phyloP scores from a whole-genome alignment of 2,113 vertebrate species.

The Pituophis catenifer region DNA sequence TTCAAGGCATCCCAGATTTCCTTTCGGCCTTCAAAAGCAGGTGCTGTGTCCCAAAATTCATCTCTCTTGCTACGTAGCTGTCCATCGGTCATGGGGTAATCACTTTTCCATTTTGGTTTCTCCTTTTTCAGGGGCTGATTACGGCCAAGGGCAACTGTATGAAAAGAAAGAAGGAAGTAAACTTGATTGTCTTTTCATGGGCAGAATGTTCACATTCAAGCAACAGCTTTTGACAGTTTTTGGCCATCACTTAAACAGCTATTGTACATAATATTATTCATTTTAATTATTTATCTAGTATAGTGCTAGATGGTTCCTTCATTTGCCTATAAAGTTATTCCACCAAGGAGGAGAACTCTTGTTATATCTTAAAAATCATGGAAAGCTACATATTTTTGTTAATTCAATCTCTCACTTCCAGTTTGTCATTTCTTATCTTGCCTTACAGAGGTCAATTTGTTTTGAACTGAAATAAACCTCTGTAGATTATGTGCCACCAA shows the following conservation, averaged over 20 bases:
- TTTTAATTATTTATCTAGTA: not conserved
- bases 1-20: slow-evolving; percentile 98
- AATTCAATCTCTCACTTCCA: not conserved
- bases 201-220: accelerated
- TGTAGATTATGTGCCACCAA: accelerated
- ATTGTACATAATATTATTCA: not conserved
- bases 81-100: slow-evolving; percentile 98
- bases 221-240: not conserved
- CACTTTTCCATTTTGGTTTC: slow-evolving; percentile 98
- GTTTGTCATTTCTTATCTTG: not conserved
- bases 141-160: slow-evolving; percentile 90
- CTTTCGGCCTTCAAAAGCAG: slow-evolving; percentile 94
- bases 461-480: not conserved
- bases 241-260: not conserved
- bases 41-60: slow-evolving; percentile 97
- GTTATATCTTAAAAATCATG: not conserved
- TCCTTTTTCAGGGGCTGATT: slow-evolving; percentile 97
- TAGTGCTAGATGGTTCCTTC: not conserved
- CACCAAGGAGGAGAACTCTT: not conserved
- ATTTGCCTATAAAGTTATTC: not conserved
- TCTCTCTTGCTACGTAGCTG: slow-evolving; percentile 96
- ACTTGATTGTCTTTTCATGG: not conserved
- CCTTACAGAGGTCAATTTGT: accelerated
- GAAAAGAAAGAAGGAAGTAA: slow-evolving; percentile 19
- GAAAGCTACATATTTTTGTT: not conserved